Evolutionary conservation across 2,113 vertebrate genomes (phyloP), one percentile per base, ranked within the genome.

Genomic region (Pongo abelii): DNA sequence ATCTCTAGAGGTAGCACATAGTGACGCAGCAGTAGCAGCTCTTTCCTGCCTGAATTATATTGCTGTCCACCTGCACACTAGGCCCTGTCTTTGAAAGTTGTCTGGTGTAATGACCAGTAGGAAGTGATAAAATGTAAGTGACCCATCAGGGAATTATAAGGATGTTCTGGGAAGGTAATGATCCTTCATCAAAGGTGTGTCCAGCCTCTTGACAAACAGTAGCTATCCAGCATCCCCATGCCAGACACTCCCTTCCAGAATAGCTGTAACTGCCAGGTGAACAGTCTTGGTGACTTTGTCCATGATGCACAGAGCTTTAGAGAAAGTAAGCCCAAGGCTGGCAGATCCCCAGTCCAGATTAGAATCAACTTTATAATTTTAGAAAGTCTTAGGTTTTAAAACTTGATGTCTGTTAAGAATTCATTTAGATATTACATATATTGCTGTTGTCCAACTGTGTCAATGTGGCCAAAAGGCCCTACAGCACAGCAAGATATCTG

Each of bases 121-220:
- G 97, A 98, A 98, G 95, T 93, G 97, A 95, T 97, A 98, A 96
- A 97, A 96, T 70, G 75, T 64, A 89, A 98, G 88, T 85, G 97
- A 79, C 77, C 75, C 87, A 74, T 50, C 77, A 90, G 80, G 92
- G 70, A 90, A 91, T 72, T 78, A 74, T 79, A 84, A 90, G 77
- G 93, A 94, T 72, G 48, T 95, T 69, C 94, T 55, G 18, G 27
- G 52, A 46, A 86, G 87, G 93, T 96, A 96, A 97, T 75, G 91
- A 87, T 67, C 94, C 84, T 84, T 92, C 96, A 97, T 97, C 96
- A 98, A 97, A 97, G 92, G 92, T 92, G 80, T 75, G 77, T 75
- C 16, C 90, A 67, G 80, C 79, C 77, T 87, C 81, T 84, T 93
- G 55, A 90, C 91, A 97, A 95, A 93, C 93, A 88, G 52, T 11